phyloP scores from a whole-genome alignment of 2,888 invertebrate species.

The Drosophila niveifrons region DNA sequence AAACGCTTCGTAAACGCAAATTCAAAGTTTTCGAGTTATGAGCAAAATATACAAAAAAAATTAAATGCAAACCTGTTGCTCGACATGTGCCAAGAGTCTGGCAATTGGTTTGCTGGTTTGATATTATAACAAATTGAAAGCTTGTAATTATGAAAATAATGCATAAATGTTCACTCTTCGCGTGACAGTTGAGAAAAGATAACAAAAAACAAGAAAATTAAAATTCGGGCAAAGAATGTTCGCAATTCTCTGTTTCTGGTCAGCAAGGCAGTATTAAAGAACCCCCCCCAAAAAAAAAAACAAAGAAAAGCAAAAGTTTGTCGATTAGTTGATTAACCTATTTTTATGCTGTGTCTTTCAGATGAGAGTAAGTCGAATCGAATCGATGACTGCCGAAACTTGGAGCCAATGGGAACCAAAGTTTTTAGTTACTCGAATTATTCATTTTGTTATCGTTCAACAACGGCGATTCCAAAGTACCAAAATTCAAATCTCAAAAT shows the following conservation, averaged over 20 bases:
- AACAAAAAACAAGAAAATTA: too few relatives aligned
- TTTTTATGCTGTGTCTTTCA: conserved; percentile 63
- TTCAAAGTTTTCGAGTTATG: neutral
- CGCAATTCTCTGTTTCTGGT: conserved; percentile 10
- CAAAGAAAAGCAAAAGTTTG: neutral
- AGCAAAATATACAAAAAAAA: conserved; percentile 4
- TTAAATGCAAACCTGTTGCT: conserved; percentile 50
- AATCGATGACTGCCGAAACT: conserved; percentile 29
- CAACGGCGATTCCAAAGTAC: conserved; percentile 40
- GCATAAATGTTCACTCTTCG: conserved; percentile 22
- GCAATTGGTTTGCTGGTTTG: conserved; percentile 20
- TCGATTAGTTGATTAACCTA: conserved; percentile 50
- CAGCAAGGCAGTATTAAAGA: neutral
- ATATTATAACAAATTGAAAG: neutral
- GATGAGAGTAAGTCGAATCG: conserved; percentile 39
- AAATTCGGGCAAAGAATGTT: neutral
- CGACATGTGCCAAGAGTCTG: conserved; percentile 8
- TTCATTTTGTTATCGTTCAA: neutral
- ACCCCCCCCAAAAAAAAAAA: neutral
- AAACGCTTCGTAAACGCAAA: conserved; percentile 16
- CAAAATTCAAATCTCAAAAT: neutral
- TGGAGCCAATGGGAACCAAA: conserved; percentile 43
- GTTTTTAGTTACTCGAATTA: conserved; percentile 44
- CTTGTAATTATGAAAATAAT: conserved; percentile 6
- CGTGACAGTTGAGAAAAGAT: neutral